Conservation (phyloP, 2,888 invertebrate genomes). For the Ferrisia virgata region DNA sequence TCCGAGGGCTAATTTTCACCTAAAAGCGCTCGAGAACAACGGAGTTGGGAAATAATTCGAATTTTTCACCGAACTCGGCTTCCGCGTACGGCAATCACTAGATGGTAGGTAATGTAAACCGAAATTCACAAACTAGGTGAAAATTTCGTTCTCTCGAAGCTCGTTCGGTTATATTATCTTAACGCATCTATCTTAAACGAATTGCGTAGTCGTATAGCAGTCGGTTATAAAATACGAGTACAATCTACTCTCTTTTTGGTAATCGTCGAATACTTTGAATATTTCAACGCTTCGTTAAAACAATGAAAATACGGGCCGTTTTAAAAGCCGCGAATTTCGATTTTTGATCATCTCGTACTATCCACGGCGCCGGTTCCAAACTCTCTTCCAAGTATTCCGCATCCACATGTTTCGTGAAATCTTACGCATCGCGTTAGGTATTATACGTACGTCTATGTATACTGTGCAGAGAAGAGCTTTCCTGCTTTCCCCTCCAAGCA, state of each 20-base stretch:
- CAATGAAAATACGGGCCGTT: background rate
- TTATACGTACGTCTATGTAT: background rate
- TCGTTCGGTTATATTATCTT: background rate
- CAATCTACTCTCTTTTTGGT: background rate
- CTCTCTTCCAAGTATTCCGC: background rate
- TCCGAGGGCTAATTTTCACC: background rate
- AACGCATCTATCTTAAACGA: background rate
- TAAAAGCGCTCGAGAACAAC: background rate
- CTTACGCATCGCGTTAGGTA: background rate
- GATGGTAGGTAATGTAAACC: no score
- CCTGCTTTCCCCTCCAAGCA: background rate
- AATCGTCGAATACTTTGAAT: constrained; percentile 1
- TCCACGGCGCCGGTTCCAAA: background rate
- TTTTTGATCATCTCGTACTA: background rate
- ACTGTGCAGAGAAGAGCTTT: background rate
- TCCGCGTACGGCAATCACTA: no score
- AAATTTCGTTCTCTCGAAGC: background rate
- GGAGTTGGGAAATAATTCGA: background rate
- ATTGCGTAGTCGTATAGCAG: background rate
- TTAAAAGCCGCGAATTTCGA: background rate
- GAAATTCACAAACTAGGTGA: background rate
- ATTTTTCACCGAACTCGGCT: background rate
- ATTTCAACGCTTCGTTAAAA: background rate
- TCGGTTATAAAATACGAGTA: no score
- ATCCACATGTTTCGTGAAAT: background rate